These are phyloP conservation scores for Amblyjoppa fuscipennis DNA, from an alignment of 2,888 invertebrate species.

Conservation along the genomic window DNA sequence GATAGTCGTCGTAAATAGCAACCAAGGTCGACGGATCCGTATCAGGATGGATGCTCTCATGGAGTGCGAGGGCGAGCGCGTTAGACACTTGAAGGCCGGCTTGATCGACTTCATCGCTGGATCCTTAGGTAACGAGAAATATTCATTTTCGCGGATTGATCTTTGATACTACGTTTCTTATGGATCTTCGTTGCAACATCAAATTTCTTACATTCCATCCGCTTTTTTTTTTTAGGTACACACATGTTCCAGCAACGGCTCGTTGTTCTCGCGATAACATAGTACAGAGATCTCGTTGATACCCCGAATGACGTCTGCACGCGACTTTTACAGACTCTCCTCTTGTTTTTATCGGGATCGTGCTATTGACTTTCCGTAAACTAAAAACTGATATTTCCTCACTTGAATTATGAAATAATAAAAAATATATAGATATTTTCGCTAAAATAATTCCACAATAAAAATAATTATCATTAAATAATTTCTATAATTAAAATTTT, in stretches of 20 bases:
- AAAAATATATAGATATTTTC: neutral
- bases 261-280: neutral
- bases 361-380: neutral
- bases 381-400: neutral
- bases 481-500: too few relatives aligned
- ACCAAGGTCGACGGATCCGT: constrained; percentile 51
- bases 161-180: neutral
- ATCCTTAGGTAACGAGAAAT: constrained; percentile 89
- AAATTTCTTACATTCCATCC: neutral
- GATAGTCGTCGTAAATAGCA: neutral
- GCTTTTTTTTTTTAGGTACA: neutral
- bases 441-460: too few relatives aligned
- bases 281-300: neutral
- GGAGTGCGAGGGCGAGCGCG: constrained; percentile 68
- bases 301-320: neutral
- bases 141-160: neutral
- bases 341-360: neutral
- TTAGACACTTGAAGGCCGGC: constrained; percentile 87
- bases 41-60: constrained; percentile 72
- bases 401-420: neutral
- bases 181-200: neutral
- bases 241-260: neutral
- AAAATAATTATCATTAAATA: too few relatives aligned
- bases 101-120: constrained; percentile 93
- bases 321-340: neutral